Base-by-base conservation (phyloP, 2,888 invertebrate genomes). In the Watsonalla binaria region DNA sequence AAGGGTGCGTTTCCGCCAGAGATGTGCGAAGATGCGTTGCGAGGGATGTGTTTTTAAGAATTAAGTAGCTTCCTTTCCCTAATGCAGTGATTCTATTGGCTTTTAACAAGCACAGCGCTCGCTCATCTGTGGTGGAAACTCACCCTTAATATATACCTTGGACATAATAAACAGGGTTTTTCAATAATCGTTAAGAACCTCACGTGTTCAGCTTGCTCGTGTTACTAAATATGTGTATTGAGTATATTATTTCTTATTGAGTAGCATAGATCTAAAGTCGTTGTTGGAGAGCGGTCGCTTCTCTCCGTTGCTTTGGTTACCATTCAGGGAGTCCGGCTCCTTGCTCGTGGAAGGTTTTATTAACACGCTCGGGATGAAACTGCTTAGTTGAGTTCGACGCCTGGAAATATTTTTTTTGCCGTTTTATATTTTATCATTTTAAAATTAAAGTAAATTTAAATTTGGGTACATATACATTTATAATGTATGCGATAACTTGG, bases 241-340 rank as follows among this genome's bases (percentile, higher is more conserved):
- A 48, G 34, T 48, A 37, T 37, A 46, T 65, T 78, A 76, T 63
- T 85, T 78, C 54, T 83, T 49, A 49, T 37, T 78, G 49, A 93
- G 84, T 57, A 93, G 78, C 85, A 93, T 77, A 60, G 79, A 87
- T 66, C 92, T 84, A 62, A 93, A 93, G 72, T 93, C 93, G 54
- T 80, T 84, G 76, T 93, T 93, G 63, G 78, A 88, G 63, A 92
- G 78, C 15, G 86, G 78, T 52, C 69, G 73, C 47, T 80, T 78
- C 34, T 68, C 62, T 8, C 68, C 74, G 57, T 68, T 73, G 54
- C 62, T 60, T 7, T 67, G 64, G 52, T 56, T 57, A 45, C 73
- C 74, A 57, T 72, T 76, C 45, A 68, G 51, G 2, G 54, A 45
- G 9, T 54, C 53, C 14, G 60, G 50, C 9, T 74, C 63, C 51